These are phyloP conservation scores for Trichacis sp. DNA, from an alignment of 2,888 invertebrate genomes.

Conservation along the genomic window DNA sequence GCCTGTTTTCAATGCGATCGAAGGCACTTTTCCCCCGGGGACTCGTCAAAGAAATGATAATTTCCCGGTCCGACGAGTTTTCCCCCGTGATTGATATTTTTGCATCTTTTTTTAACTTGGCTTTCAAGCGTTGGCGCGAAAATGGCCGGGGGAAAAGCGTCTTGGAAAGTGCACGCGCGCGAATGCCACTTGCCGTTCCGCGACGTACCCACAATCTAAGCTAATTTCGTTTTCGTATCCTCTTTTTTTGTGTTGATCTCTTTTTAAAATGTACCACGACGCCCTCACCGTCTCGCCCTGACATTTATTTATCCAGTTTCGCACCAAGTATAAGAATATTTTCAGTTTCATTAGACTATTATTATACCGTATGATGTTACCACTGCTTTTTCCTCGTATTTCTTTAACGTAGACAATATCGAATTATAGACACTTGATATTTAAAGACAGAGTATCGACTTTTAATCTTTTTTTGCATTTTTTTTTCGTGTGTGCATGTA, in stretches of 20 bases:
- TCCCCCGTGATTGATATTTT: background rate
- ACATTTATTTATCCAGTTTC: slow-evolving; percentile 24
- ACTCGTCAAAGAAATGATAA: background rate
- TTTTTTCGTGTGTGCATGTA: slow-evolving; percentile 22
- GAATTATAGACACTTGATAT: slow-evolving; percentile 67
- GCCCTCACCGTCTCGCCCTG: slow-evolving; percentile 24
- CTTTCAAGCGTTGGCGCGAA: too few relatives aligned
- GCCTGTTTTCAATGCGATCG: background rate
- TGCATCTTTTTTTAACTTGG: too few relatives aligned
- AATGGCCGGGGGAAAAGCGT: slow-evolving; percentile 9
- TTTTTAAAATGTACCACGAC: slow-evolving; percentile 14
- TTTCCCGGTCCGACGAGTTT: background rate
- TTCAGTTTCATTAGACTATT: slow-evolving; percentile 58
- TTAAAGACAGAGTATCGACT: slow-evolving; percentile 55
- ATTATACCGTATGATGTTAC: slow-evolving; percentile 58
- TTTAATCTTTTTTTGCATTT: too few relatives aligned
- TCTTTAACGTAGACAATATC: too few relatives aligned
- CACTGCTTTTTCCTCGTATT: slow-evolving; percentile 56
- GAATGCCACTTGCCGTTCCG: slow-evolving; percentile 24
- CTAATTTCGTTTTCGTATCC: slow-evolving; percentile 16
- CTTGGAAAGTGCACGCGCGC: slow-evolving; percentile 14
- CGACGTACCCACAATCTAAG: slow-evolving; percentile 21
- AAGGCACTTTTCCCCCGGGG: slow-evolving; percentile 1
- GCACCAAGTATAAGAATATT: slow-evolving; percentile 62
- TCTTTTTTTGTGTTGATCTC: too few relatives aligned